Percentiles rank a stretch among this genome's conserved stretches.
phyloP scores from a whole-genome alignment of 2,797 vertebrate species.

The Oreonectes daqikongensis region DNA sequence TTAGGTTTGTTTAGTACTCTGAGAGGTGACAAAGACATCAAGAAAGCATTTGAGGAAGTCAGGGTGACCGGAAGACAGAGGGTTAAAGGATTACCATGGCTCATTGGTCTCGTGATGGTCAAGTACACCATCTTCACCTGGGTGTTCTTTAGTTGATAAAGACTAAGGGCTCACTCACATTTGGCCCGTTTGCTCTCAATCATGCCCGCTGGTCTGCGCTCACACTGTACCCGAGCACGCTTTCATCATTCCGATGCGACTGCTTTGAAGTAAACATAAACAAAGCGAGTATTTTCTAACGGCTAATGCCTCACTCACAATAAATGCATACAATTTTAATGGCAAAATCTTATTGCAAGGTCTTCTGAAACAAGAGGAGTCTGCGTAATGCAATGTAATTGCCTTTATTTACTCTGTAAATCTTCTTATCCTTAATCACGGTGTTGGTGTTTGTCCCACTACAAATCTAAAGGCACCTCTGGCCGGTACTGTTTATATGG shows the following conservation, averaged over 20 bases:
- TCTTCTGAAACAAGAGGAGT: neutral
- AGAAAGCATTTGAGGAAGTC: slow-evolving; percentile 46
- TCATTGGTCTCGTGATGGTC: slow-evolving; percentile 30
- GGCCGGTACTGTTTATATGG: slow-evolving; percentile 53
- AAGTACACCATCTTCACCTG: slow-evolving; percentile 31
- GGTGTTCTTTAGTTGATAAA: neutral
- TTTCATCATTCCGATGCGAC: too few species aligned
- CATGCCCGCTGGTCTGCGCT: too few species aligned
- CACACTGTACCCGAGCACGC: too few species aligned
- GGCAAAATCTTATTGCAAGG: neutral
- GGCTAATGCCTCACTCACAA: neutral
- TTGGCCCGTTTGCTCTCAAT: too few species aligned
- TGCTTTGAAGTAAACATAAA: too few species aligned
- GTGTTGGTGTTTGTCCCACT: slow-evolving; percentile 20
- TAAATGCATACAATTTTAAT: neutral
- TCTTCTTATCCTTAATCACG: slow-evolving; percentile 23
- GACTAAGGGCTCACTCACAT: neutral
- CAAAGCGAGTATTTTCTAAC: too few species aligned
- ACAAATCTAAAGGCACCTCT: slow-evolving; percentile 16
- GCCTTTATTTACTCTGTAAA: slow-evolving; percentile 14
- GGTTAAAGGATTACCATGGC: slow-evolving; percentile 39
- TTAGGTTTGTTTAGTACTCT: slow-evolving; percentile 59
- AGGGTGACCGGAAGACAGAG: slow-evolving; percentile 44
- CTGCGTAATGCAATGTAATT: neutral
- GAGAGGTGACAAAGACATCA: slow-evolving; percentile 63